phyloP scores from a whole-genome alignment of 2,888 invertebrate genomes.

The Noctua fimbriata region DNA sequence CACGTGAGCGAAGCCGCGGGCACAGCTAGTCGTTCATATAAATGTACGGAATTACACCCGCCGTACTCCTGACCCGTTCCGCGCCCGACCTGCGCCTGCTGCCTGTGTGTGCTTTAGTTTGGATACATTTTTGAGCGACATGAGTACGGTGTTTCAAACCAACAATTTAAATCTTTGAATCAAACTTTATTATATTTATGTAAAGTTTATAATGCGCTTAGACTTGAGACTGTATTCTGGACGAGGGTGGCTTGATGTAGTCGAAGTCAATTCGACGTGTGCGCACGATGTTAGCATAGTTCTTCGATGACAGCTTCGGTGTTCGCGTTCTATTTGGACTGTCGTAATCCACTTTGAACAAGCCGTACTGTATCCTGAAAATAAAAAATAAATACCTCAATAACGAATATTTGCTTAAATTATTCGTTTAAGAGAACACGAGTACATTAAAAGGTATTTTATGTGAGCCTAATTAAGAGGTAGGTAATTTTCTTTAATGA shows the following conservation, averaged over 20 bases:
- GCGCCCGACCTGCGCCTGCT: background rate
- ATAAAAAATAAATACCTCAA: background rate
- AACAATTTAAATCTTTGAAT: background rate
- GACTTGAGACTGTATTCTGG: background rate
- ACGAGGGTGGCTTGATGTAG: conserved; percentile 71
- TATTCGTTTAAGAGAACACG: background rate
- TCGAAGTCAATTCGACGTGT: conserved; percentile 82
- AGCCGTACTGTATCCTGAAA: conserved; percentile 86
- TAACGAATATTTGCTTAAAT: background rate
- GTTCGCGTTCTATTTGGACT: conserved; percentile 82
- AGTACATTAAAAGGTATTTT: background rate
- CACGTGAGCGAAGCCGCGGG: too few species aligned
- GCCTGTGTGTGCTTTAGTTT: background rate
- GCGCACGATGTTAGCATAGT: conserved; percentile 82
- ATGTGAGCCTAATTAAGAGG: background rate
- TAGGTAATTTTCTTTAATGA: background rate
- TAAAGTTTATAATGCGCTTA: background rate
- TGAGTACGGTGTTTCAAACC: background rate
- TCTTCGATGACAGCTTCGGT: conserved; percentile 84
- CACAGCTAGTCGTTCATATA: too few species aligned
- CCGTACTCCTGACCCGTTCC: background rate
- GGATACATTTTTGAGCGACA: background rate
- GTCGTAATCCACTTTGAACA: conserved; percentile 86
- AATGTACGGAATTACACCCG: too few species aligned
- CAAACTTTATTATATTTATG: background rate